Conservation (phyloP, 2,797 vertebrate genomes). For the Lagocephalus sceleratus region DNA sequence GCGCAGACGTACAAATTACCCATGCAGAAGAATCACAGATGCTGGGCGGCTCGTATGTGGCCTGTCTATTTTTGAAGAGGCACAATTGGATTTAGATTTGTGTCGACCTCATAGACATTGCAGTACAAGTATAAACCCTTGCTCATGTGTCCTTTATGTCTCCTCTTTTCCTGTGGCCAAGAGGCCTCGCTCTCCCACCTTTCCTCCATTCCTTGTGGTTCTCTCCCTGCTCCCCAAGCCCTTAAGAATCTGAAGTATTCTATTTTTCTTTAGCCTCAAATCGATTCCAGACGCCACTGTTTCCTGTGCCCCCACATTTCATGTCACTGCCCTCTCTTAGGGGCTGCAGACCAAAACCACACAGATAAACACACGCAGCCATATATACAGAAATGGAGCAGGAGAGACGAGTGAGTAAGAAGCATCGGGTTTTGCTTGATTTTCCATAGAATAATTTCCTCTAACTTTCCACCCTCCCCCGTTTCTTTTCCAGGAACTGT, state of each 20-base stretch:
- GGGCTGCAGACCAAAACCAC: slow-evolving; percentile 44
- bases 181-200: slow-evolving; percentile 4
- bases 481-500: slow-evolving; percentile 35
- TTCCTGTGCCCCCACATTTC: slow-evolving; percentile 63
- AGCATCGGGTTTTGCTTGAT: slow-evolving; percentile 35
- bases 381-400: slow-evolving; percentile 21
- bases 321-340: slow-evolving; percentile 35
- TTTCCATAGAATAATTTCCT: slow-evolving; percentile 44
- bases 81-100: slow-evolving; percentile 6
- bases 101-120: slow-evolving; percentile 15
- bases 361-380: slow-evolving; percentile 29
- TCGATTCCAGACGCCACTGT: slow-evolving; percentile 77
- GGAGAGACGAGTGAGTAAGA: slow-evolving; percentile 20
- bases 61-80: background rate
- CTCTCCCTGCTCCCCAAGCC: background rate
- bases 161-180: slow-evolving; percentile 4
- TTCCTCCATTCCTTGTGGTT: background rate
- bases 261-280: slow-evolving; percentile 78
- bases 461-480: slow-evolving; percentile 12
- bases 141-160: slow-evolving; percentile 12
- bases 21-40: background rate
- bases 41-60: background rate
- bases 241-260: slow-evolving; percentile 78
- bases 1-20: background rate
- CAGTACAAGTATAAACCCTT: slow-evolving; percentile 22